Evolutionary conservation across 2,888 invertebrate species (phyloP).

Genomic region (Epinotia brunnichana): DNA sequence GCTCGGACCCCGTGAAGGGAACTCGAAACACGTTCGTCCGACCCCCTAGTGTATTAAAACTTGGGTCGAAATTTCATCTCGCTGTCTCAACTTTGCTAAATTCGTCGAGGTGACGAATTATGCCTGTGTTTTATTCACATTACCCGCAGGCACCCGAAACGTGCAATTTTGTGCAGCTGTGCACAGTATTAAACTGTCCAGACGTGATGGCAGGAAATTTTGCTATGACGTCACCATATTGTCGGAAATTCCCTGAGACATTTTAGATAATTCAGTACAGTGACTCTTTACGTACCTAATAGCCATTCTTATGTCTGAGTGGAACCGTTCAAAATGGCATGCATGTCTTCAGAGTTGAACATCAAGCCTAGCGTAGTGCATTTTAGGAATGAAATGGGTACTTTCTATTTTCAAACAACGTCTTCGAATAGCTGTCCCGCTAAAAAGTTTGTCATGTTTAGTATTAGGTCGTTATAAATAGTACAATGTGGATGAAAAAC

Average conservation of each 20-base stretch:
- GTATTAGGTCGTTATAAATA: too few relatives aligned
- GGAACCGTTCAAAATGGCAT: not conserved
- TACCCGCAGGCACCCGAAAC: conserved; percentile 35
- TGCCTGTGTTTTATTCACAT: conserved; percentile 39
- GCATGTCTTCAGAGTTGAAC: not conserved
- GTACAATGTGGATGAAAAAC: too few relatives aligned
- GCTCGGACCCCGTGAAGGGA: too few relatives aligned
- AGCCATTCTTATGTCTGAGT: not conserved
- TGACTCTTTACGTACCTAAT: not conserved
- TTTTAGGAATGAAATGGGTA: not conserved
- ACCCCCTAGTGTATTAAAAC: not conserved
- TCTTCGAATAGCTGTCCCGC: too few relatives aligned
- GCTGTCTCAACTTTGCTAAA: conserved; percentile 3
- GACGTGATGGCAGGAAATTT: conserved; percentile 39
- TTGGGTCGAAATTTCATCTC: not conserved
- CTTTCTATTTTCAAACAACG: not conserved
- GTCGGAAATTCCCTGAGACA: not conserved
- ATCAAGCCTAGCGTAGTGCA: not conserved
- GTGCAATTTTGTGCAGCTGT: conserved; percentile 42
- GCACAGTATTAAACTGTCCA: conserved; percentile 43
- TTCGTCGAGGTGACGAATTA: conserved; percentile 27
- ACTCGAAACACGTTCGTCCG: not conserved
- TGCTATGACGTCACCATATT: conserved; percentile 16
- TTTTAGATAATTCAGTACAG: not conserved
- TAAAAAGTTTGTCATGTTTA: too few relatives aligned